Percentiles rank a stretch among this genome's conserved stretches.
These are phyloP conservation scores for Coreoperca whiteheadi DNA, from an alignment of 2,113 vertebrate genomes.

Conservation along the genomic window DNA sequence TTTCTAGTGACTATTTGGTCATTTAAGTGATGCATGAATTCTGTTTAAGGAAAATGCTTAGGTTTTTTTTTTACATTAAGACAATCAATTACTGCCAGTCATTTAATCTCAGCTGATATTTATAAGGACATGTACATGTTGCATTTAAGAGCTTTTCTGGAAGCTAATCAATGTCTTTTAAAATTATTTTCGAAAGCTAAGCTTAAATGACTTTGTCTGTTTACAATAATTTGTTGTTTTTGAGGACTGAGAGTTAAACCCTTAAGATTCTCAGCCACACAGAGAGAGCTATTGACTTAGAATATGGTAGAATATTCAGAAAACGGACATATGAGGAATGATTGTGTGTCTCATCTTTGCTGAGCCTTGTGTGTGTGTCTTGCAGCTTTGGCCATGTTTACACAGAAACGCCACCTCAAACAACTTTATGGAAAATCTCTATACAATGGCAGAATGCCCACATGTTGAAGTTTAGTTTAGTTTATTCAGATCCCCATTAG, in stretches of 20 bases:
- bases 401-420: slow-evolving; percentile 25
- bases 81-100: background rate
- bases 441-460: background rate
- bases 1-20: background rate
- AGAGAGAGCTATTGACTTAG: slow-evolving; percentile 28
- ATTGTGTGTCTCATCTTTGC: slow-evolving; percentile 41
- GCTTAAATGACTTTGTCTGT: too few species aligned
- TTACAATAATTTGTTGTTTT: too few species aligned
- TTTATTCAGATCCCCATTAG: too few species aligned
- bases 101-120: slow-evolving; percentile 1
- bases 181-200: background rate
- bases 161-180: background rate
- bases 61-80: background rate
- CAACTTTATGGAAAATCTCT: slow-evolving; percentile 29
- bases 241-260: too few species aligned
- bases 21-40: slow-evolving; percentile 14
- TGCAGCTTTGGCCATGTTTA: slow-evolving; percentile 36
- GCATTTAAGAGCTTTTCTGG: background rate
- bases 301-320: slow-evolving; percentile 23
- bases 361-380: slow-evolving; percentile 28
- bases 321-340: slow-evolving; percentile 33
- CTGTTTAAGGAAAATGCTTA: background rate
- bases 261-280: slow-evolving; percentile 28
- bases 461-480: too few species aligned
- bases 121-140: background rate